A percentile compares a stretch with the other conserved stretches of the same genome.
These are phyloP conservation scores for Phalacrocorax brasilianus DNA, from an alignment of 2,113 vertebrate species.

Conservation along the genomic window DNA sequence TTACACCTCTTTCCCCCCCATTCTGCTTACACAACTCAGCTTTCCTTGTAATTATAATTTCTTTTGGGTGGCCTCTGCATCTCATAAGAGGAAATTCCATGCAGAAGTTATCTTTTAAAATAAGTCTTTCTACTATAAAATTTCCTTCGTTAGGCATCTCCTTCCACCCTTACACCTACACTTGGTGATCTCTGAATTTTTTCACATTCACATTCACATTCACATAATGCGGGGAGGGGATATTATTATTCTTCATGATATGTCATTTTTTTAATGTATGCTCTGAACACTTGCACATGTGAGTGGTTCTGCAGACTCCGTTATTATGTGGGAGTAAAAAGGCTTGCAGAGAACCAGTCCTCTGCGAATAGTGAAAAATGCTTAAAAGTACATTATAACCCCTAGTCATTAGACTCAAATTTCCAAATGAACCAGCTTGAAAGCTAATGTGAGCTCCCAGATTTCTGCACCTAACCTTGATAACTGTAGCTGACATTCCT, in stretches of 20 bases:
- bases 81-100: neutral
- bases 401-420: neutral
- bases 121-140: neutral
- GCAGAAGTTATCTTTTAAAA: neutral
- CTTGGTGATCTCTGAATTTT: neutral
- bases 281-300: neutral
- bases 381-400: neutral
- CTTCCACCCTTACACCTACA: neutral
- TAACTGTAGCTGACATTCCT: constrained; percentile 1
- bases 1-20: neutral
- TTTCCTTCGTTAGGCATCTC: neutral
- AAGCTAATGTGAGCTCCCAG: neutral
- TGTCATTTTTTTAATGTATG: neutral
- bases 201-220: neutral
- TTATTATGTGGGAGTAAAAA: neutral
- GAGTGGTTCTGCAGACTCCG: neutral
- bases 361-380: neutral
- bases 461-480: neutral
- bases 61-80: neutral
- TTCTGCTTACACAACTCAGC: neutral
- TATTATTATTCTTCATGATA: neutral
- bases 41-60: neutral
- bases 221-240: neutral
- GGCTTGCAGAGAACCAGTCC: neutral
- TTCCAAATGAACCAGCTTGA: constrained; percentile 19